phyloP scores from a whole-genome alignment of 2,888 invertebrate genomes.

The Morpho helenor region DNA sequence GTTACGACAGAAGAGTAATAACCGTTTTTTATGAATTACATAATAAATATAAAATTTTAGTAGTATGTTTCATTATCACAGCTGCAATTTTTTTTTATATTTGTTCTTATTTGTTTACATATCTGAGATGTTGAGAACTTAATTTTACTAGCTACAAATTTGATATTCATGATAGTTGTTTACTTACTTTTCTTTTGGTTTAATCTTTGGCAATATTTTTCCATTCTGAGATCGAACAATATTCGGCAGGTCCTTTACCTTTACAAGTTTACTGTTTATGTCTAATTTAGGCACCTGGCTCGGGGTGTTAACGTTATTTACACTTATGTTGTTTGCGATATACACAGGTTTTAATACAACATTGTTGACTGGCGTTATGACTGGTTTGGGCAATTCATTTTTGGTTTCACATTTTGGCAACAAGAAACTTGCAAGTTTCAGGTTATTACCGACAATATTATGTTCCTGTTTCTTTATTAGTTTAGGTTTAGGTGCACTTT shows the following conservation, averaged over 20 bases:
- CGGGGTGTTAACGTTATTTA: constrained; percentile 22
- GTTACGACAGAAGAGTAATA: too few relatives aligned
- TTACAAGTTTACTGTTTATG: constrained; percentile 63
- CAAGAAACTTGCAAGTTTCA: constrained; percentile 64
- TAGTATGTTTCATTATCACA: too few relatives aligned
- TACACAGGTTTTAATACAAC: constrained; percentile 49
- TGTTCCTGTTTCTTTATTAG: constrained; percentile 50
- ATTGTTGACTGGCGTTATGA: constrained; percentile 29
- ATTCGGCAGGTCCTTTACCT: constrained; percentile 52
- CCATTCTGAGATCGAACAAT: constrained; percentile 35
- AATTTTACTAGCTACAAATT: too few relatives aligned
- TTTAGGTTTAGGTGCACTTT: constrained; percentile 41
- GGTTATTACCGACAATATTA: constrained; percentile 54
- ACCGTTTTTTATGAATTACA: too few relatives aligned
- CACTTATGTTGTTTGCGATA: constrained; percentile 30
- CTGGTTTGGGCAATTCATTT: constrained; percentile 31
- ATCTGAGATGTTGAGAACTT: too few relatives aligned
- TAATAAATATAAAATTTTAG: too few relatives aligned
- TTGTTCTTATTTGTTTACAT: too few relatives aligned
- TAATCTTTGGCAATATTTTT: constrained; percentile 62
- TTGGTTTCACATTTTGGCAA: constrained; percentile 53
- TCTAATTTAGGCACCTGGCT: constrained; percentile 47
- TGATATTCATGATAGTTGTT: not conserved
- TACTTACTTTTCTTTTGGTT: constrained; percentile 68
- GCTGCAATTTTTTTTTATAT: too few relatives aligned